Percentiles rank a stretch among this genome's conserved stretches.
Evolutionary conservation across 2,797 vertebrate genomes (phyloP).

Genomic region (Melanitta fusca): DNA sequence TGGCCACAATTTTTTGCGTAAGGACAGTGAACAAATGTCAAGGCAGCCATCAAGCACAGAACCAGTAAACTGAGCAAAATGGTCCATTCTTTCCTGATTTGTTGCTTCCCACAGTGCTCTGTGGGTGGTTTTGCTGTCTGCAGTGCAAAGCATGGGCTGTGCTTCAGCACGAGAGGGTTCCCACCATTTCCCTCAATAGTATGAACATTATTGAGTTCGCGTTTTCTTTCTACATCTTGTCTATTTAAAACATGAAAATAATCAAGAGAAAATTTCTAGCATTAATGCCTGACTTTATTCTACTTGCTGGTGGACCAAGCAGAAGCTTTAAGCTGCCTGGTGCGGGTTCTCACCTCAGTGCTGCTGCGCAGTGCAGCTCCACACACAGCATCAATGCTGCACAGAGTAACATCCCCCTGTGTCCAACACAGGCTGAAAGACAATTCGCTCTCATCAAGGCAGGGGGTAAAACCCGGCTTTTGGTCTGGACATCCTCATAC

Average conservation of each 20-base stretch:
- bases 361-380: neutral
- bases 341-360: neutral
- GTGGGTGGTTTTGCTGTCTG: neutral
- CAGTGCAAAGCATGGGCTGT: neutral
- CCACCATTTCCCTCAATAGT: neutral
- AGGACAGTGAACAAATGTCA: neutral
- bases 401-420: neutral
- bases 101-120: neutral
- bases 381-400: neutral
- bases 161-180: neutral
- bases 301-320: neutral
- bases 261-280: neutral
- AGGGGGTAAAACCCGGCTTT: neutral
- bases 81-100: neutral
- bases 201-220: neutral
- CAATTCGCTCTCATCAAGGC: neutral
- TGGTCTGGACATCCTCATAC: accelerated
- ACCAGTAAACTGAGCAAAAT: neutral
- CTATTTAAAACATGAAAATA: neutral
- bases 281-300: neutral
- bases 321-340: neutral
- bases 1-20: neutral
- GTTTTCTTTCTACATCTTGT: neutral
- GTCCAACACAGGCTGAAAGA: neutral
- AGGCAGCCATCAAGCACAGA: neutral